Conservation (phyloP, 1,140 invertebrate genomes). For the Hylyphantes graminicola region DNA sequence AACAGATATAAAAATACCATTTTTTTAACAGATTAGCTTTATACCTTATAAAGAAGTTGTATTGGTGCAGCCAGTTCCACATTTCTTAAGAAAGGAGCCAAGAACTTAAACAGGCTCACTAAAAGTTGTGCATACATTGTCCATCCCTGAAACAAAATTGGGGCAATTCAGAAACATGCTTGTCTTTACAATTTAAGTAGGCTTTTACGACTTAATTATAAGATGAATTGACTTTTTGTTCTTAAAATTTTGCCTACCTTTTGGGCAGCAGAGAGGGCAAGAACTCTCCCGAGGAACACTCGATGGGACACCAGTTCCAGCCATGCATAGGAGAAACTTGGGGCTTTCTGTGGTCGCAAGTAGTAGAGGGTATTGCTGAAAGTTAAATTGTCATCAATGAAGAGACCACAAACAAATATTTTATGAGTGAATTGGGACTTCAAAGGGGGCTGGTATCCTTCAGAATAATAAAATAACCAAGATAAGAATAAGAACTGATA, state of each 20-base stretch:
- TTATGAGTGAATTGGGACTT: too few relatives aligned
- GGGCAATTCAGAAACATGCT: not conserved
- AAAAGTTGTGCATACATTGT: constrained; percentile 83
- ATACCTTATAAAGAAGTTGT: constrained; percentile 87
- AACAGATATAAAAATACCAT: not conserved
- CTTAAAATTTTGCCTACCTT: constrained; percentile 65
- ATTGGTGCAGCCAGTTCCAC: constrained; percentile 94
- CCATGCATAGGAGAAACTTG: constrained; percentile 98
- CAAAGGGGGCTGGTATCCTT: too few relatives aligned
- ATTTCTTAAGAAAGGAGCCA: constrained; percentile 96
- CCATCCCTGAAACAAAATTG: constrained; percentile 67
- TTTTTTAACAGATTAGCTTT: constrained; percentile 27
- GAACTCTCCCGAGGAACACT: constrained; percentile 93
- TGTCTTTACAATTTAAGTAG: not conserved
- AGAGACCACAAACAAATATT: too few relatives aligned
- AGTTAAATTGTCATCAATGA: constrained; percentile 11
- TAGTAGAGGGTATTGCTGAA: constrained; percentile 88
- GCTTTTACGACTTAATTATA: not conserved
- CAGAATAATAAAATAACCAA: too few relatives aligned
- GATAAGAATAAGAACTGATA: too few relatives aligned
- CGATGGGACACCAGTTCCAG: constrained; percentile 96
- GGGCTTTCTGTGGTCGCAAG: constrained; percentile 91
- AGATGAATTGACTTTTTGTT: not conserved
- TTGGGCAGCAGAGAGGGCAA: constrained; percentile 81
- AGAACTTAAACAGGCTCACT: constrained; percentile 95